Base-by-base conservation (phyloP, 2,888 invertebrate species). In the Brachypterus glaber region DNA sequence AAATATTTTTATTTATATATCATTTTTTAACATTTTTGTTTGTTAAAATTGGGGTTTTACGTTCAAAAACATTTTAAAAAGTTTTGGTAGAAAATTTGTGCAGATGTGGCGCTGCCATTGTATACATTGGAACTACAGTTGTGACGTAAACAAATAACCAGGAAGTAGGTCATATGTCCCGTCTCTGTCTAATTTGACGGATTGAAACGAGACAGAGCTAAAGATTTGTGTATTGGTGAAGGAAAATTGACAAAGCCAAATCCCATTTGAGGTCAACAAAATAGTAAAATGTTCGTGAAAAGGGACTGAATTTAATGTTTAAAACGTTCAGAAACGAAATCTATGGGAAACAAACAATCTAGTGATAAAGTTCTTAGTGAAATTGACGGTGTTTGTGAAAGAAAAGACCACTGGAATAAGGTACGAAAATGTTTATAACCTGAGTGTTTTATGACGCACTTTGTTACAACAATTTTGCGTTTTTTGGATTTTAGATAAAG, bases 401-500 rank as follows among this genome's bases (percentile, higher is more conserved):
- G 55, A 44, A 55, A 50, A 44, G 52, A 56, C 37, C 51, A 54
- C 51, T 57, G 55, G 41, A 54, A 55, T 44, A 58, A 63, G 59
- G 62, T 63, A 54, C 36, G 35, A 31, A 37, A 29, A 40, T 47
- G 43, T 50, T 43, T 41, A 41, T 13, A 21, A 26, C 12, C n/a
- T 16, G 25, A 16, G 18, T 38, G 25, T 41, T 26, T 30, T 38
- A 44, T 36, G 39, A 41, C 40, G 12, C 38, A 45, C 30, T 46
- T 36, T 41, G 43, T 42, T 30, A 39, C 26, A 30, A 29, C 27
- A 35, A 35, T 24, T 34, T 25, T 31, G 33, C 16, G 13, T 18
- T 29, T 45, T 45, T 49, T 44, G 17, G 37, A 76, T 76, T 71
- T 71, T 56, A 72, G 71, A 55, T 68, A 72, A 52, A 71, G 72